phyloP scores from a whole-genome alignment of 2,113 vertebrate genomes.

The Piliocolobus tephrosceles region DNA sequence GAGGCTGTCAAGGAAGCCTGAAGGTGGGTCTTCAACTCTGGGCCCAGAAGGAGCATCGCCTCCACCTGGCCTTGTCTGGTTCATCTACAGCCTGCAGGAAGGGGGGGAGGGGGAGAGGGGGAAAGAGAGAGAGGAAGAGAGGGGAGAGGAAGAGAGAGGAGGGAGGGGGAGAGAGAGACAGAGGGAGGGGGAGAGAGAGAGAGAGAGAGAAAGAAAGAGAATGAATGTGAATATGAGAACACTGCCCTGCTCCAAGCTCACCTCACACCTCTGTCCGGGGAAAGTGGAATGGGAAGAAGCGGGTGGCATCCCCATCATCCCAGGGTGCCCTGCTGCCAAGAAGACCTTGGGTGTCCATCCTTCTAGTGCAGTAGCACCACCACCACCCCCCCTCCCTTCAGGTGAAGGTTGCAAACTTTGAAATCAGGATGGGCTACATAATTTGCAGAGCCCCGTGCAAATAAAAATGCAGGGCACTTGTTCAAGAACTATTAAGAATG shows the following conservation, averaged over 20 bases:
- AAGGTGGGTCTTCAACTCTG: not conserved
- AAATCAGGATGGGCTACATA: not conserved
- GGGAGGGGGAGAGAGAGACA: too few relatives aligned
- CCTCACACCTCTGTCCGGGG: not conserved
- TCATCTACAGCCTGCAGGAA: not conserved
- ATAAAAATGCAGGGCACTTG: not conserved
- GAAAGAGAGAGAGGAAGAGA: too few relatives aligned
- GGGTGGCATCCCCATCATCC: not conserved
- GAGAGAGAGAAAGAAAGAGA: too few relatives aligned
- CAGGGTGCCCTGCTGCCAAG: not conserved
- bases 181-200: not conserved
- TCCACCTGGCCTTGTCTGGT: not conserved
- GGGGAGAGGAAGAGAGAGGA: too few relatives aligned
- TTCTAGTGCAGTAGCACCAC: rapidly evolving
- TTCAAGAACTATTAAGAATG: not conserved
- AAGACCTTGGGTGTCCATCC: not conserved
- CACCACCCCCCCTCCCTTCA: not conserved
- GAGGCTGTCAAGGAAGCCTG: not conserved
- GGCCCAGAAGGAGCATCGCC: not conserved
- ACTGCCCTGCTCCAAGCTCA: not conserved
- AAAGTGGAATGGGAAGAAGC: not conserved
- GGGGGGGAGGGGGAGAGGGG: not conserved
- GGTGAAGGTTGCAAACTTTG: not conserved
- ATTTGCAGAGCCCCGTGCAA: not conserved
- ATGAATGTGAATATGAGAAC: not conserved